Evolutionary conservation across 2,888 invertebrate genomes (phyloP).

Genomic region (Sarcophaga subvicina): DNA sequence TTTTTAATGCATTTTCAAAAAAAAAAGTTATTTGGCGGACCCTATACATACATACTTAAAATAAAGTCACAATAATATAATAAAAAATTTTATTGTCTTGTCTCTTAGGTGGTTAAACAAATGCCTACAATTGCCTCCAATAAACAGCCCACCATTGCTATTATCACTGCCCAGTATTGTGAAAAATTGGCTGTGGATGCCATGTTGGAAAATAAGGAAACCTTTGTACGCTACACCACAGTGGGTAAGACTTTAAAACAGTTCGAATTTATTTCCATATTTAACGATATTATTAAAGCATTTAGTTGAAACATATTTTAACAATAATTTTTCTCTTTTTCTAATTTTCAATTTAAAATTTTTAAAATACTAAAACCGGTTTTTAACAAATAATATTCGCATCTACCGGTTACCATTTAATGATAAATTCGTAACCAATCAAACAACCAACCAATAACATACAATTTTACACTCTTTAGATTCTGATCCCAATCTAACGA

Average conservation of each 20-base stretch:
- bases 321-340: conserved; percentile 54
- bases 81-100: no score
- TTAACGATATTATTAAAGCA: not conserved
- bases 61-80: not conserved
- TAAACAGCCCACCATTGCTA: conserved; percentile 98
- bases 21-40: no score
- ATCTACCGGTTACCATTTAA: conserved; percentile 3
- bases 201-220: conserved; percentile 98
- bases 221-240: conserved; percentile 97
- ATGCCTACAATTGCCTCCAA: conserved; percentile 95
- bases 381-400: conserved; percentile 16
- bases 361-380: conserved; percentile 39
- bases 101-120: conserved; percentile 91
- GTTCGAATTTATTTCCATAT: not conserved
- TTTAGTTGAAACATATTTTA: conserved; percentile 40
- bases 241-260: conserved; percentile 88
- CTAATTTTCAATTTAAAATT: conserved; percentile 49
- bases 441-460: conserved; percentile 50
- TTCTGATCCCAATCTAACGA: conserved; percentile 81
- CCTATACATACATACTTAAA: not conserved
- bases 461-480: conserved; percentile 73
- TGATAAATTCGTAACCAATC: conserved; percentile 15
- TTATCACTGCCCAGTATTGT: conserved; percentile 97
- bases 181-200: conserved; percentile 99
- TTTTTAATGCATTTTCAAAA: no score